Conservation (phyloP, 2,113 vertebrate genomes). For the Bufo gargarizans region DNA sequence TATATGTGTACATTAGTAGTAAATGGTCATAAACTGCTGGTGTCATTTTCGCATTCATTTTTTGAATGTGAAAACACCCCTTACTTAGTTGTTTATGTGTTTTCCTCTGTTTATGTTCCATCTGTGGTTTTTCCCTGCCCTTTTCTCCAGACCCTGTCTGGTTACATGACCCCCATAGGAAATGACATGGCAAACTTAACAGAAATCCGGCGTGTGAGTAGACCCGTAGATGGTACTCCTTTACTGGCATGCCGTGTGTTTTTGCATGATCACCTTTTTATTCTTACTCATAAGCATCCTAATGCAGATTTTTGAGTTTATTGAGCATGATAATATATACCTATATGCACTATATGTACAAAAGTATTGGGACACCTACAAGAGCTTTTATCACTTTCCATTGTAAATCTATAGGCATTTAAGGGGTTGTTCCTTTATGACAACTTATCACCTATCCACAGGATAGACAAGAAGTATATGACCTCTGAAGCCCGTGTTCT, state of each 20-base stretch:
- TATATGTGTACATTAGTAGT: not conserved
- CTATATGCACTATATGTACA: not conserved
- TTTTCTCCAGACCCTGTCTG: conserved; percentile 79
- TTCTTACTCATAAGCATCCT: not conserved
- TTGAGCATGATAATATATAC: not conserved
- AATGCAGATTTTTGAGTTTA: not conserved
- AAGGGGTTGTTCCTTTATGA: too few relatives aligned
- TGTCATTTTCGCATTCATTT: not conserved
- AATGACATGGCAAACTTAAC: conserved; percentile 83
- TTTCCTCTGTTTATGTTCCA: conserved; percentile 3
- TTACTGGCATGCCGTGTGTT: not conserved
- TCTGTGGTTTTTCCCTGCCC: conserved; percentile 44
- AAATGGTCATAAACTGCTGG: not conserved
- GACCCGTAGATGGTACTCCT: not conserved
- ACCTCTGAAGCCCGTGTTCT: too few relatives aligned
- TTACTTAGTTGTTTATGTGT: not conserved
- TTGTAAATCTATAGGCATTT: too few relatives aligned
- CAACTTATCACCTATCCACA: too few relatives aligned
- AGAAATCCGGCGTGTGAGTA: conserved; percentile 90
- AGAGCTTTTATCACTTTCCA: too few relatives aligned
- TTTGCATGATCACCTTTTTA: conserved; percentile 10
- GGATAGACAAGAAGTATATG: too few relatives aligned
- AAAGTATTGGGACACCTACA: too few relatives aligned
- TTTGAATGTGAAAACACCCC: not conserved
- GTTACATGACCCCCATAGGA: conserved; percentile 87